Percentiles rank a stretch among this genome's conserved stretches.
phyloP scores from a whole-genome alignment of 2,113 vertebrate species.

The Oxyura jamaicensis region DNA sequence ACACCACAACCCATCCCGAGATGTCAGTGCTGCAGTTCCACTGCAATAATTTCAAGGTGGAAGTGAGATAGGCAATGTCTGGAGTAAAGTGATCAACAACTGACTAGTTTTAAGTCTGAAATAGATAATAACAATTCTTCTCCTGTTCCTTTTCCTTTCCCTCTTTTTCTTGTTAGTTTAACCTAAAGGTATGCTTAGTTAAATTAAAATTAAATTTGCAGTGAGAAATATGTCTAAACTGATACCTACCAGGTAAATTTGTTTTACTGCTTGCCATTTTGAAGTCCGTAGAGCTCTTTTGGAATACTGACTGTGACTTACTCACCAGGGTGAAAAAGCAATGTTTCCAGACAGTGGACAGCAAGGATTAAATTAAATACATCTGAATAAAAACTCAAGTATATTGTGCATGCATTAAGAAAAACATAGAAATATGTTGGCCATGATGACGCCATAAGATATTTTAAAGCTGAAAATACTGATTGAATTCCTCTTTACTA shows the following conservation, averaged over 20 bases:
- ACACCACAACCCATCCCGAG: neutral
- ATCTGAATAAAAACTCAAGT: neutral
- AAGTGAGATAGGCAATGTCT: neutral
- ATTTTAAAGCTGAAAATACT: neutral
- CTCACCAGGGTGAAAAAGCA: neutral
- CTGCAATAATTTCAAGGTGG: neutral
- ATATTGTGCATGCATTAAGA: neutral
- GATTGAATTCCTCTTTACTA: neutral
- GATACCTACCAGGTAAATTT: neutral
- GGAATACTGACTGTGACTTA: neutral
- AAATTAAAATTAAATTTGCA: neutral
- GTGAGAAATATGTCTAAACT: neutral
- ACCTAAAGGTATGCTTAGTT: neutral
- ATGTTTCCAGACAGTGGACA: neutral
- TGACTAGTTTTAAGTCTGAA: neutral
- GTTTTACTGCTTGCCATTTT: neutral
- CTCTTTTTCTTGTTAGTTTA: neutral
- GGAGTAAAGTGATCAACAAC: neutral
- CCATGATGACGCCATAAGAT: neutral
- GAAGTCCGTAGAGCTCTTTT: neutral
- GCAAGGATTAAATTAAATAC: neutral
- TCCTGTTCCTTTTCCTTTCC: no score
- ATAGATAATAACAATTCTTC: neutral
- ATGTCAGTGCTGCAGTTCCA: neutral
- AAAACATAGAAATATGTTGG: neutral